Conservation (phyloP, 2,797 vertebrate species). For the Parotocinclus haroldoi region DNA sequence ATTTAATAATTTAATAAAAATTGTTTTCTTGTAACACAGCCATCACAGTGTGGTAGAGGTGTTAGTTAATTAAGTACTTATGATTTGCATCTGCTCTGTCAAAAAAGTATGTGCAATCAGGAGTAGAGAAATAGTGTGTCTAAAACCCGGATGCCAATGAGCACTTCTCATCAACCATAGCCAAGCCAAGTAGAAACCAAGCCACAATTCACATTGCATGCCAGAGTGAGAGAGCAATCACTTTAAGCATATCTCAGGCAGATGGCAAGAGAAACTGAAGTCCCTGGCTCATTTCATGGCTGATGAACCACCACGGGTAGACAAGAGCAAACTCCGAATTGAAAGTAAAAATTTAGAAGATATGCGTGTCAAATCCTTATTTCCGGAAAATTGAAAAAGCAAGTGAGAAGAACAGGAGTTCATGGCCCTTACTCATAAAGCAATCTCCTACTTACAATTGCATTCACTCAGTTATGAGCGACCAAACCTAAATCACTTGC, state of each 20-base stretch:
- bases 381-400: background rate
- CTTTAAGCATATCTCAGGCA: conserved; percentile 55
- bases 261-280: conserved; percentile 66
- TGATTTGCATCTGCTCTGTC: background rate
- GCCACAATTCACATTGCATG: conserved; percentile 58
- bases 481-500: no score
- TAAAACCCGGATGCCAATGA: background rate
- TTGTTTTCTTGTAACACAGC: no score
- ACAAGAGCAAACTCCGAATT: conserved; percentile 32
- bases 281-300: conserved; percentile 61
- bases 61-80: no score
- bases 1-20: no score
- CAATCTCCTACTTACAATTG: background rate
- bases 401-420: background rate
- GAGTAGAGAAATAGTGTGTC: background rate
- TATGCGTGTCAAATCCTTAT: conserved; percentile 2
- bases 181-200: conserved; percentile 50
- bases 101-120: background rate
- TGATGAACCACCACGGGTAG: conserved; percentile 61
- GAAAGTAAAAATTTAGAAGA: conserved; percentile 17
- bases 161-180: conserved; percentile 4
- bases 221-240: conserved; percentile 56
- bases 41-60: no score
- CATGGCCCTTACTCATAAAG: background rate
- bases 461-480: background rate